phyloP scores from a whole-genome alignment of 1,140 invertebrate genomes.

The Homarus americanus region DNA sequence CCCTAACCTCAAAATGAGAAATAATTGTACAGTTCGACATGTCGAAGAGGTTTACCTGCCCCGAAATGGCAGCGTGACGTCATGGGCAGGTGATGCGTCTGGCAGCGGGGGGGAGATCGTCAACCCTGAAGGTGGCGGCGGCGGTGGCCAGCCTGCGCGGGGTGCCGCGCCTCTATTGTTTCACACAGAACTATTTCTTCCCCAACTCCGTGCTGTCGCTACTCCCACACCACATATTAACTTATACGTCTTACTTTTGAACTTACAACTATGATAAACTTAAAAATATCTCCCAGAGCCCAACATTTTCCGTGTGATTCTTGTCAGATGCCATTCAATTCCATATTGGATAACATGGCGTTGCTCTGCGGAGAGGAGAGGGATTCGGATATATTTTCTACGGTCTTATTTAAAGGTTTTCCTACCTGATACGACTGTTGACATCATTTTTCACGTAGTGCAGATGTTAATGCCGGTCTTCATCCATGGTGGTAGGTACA shows the following conservation, averaged over 20 bases:
- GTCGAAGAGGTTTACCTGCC: too few relatives aligned
- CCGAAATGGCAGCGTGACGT: neutral
- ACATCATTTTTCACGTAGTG: neutral
- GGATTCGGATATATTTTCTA: neutral
- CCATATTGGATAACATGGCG: constrained; percentile 46
- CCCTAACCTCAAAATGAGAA: too few relatives aligned
- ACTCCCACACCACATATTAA: neutral
- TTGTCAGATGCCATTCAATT: constrained; percentile 14
- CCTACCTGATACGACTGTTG: constrained; percentile 14
- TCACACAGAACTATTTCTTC: neutral
- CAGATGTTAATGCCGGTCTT: neutral
- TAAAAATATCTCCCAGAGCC: neutral
- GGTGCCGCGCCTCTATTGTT: neutral
- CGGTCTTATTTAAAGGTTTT: neutral
- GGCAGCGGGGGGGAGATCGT: neutral
- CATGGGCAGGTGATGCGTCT: neutral
- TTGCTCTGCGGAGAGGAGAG: neutral
- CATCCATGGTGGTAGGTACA: neutral
- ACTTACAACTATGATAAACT: too few relatives aligned
- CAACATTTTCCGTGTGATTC: neutral
- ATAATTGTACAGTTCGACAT: too few relatives aligned
- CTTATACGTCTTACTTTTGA: too few relatives aligned
- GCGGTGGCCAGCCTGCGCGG: neutral
- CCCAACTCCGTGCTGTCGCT: neutral
- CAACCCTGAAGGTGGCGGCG: neutral